Evolutionary conservation across 2,888 invertebrate genomes (phyloP).

Genomic region (Sclerodermus sp.): DNA sequence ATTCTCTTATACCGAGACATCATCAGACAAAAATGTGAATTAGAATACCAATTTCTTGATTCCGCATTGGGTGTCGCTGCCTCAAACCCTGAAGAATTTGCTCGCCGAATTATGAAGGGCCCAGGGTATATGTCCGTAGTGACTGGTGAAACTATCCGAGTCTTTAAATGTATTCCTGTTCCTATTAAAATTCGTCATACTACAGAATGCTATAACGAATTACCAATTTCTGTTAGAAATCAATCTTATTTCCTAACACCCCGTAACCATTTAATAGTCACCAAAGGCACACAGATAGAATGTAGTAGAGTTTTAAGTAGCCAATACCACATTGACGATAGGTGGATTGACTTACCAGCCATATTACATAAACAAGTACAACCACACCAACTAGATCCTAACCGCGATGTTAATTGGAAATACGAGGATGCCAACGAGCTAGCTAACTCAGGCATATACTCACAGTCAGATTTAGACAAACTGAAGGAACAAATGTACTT

Average conservation of each 20-base stretch:
- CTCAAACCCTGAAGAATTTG: slow-evolving; percentile 29
- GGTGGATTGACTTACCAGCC: too few species aligned
- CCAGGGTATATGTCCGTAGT: slow-evolving; percentile 30
- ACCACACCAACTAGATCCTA: too few species aligned
- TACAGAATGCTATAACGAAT: slow-evolving; percentile 24
- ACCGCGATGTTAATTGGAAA: too few species aligned
- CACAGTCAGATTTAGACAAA: too few species aligned
- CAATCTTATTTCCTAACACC: slow-evolving; percentile 8
- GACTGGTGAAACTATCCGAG: slow-evolving; percentile 31
- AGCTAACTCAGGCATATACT: too few species aligned
- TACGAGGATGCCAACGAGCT: too few species aligned
- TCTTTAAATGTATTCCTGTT: slow-evolving; percentile 29
- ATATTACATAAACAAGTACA: too few species aligned
- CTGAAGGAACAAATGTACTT: too few species aligned
- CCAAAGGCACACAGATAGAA: too few species aligned
- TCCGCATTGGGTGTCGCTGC: slow-evolving; percentile 30
- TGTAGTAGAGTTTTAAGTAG: too few species aligned
- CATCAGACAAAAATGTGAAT: slow-evolving; percentile 23
- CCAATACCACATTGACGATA: too few species aligned
- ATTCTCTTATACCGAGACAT: slow-evolving; percentile 24
- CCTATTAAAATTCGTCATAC: slow-evolving; percentile 16
- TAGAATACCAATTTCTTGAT: slow-evolving; percentile 27
- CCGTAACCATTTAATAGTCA: too few species aligned
- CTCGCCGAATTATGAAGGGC: slow-evolving; percentile 24
- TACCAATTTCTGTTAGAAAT: slow-evolving; percentile 21